Base-by-base conservation (phyloP, 2,113 vertebrate species). In the Lycocorax pyrrhopterus region DNA sequence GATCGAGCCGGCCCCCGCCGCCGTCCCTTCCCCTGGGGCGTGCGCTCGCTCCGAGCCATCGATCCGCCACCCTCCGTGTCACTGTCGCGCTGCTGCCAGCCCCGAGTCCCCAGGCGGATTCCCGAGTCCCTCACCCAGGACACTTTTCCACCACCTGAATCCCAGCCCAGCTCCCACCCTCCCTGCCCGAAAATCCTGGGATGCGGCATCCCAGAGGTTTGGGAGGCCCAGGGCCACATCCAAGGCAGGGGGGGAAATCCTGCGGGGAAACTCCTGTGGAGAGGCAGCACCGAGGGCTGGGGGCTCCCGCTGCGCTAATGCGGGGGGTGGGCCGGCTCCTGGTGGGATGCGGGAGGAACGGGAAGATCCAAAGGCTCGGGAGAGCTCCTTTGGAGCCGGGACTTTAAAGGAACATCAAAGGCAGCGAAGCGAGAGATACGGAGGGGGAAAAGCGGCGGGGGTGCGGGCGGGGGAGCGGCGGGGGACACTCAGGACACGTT, bases 391-490 rank as follows among this genome's bases (percentile, higher is more conserved):
- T 37, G 68, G 82, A 92, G 92, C 53, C 18, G 16, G 37, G 43
- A 7, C 52, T 87, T 73, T 49, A 39, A 73, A 87, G 43, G 69
- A 81, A 59, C 47, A 92, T 87, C 83, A 92, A 90, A 92, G 44
- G 43, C 53, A 23, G 35, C 6, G 2, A 9, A 76, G 68, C 1
- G 7, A 58, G 44, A 52, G 58, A 52, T 4, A 1, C 4, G 1
- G 30, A 37, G 52, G 41, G 67, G 62, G 4, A 12, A 49, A 74
- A 78, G 9, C 3, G 23, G 8, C 41, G n/a, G 1, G 52, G 66
- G 39, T 35, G 55, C 33, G 53, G 72, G 35, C 49, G n/a, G 44
- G 53, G 63, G 39, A 55, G 33, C 10, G 1, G 7, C 2, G 7
- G 37, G 33, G 27, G 35, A 29, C 58, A 2, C 53, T 3, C 12